These are phyloP conservation scores for Capromys pilorides DNA, from an alignment of 2,797 vertebrate species.

Conservation along the genomic window DNA sequence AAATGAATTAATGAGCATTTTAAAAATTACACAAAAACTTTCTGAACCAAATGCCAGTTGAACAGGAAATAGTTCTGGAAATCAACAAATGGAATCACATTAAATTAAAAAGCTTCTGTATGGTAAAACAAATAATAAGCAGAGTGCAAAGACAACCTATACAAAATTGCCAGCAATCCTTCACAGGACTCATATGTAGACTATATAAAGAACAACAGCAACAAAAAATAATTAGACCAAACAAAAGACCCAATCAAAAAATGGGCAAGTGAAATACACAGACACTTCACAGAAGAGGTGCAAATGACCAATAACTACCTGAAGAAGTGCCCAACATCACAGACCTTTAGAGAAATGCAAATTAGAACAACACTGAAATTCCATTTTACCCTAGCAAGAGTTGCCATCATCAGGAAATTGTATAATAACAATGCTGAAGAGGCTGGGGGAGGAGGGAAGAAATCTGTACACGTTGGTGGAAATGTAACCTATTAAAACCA, in stretches of 20 bases:
- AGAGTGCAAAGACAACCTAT: neutral
- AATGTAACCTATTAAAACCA: neutral
- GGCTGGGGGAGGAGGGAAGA: neutral
- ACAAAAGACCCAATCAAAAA: neutral
- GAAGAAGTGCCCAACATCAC: neutral
- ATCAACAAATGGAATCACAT: neutral
- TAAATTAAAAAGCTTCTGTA: neutral
- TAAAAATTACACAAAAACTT: neutral
- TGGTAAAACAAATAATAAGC: neutral
- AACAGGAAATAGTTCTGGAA: neutral
- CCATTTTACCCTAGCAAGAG: neutral
- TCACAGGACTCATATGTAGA: neutral
- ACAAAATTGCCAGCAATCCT: neutral
- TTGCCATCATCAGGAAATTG: neutral
- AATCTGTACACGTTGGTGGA: neutral
- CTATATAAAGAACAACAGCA: neutral
- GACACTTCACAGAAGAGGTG: neutral
- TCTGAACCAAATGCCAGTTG: neutral
- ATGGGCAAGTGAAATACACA: neutral
- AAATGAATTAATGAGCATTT: neutral
- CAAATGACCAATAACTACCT: neutral
- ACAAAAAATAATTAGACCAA: neutral
- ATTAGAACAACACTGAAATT: neutral
- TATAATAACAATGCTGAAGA: neutral
- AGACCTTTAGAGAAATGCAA: neutral